Percentiles rank a stretch among this genome's conserved stretches.
phyloP scores from a whole-genome alignment of 2,113 vertebrate genomes.

The Panthera tigris region DNA sequence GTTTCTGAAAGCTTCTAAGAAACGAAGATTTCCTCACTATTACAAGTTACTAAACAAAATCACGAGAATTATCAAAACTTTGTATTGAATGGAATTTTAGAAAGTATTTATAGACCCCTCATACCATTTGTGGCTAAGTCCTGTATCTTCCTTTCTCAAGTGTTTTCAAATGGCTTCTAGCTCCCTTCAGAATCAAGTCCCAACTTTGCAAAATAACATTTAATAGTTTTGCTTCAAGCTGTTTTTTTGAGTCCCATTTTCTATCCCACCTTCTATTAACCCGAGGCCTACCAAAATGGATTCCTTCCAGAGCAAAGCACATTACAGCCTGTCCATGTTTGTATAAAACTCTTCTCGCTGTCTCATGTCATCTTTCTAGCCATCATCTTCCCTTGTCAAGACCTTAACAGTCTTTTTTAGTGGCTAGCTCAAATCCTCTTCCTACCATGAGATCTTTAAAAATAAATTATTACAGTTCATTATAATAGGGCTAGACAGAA shows the following conservation, averaged over 20 bases:
- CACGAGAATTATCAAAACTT: slow-evolving; percentile 32
- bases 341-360: not conserved
- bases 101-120: not conserved
- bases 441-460: slow-evolving; percentile 11
- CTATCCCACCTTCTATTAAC: not conserved
- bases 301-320: not conserved
- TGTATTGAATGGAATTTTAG: not conserved
- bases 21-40: slow-evolving; percentile 1
- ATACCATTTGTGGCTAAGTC: not conserved
- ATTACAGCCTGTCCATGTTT: not conserved
- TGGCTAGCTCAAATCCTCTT: not conserved
- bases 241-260: slow-evolving; percentile 8
- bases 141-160: not conserved
- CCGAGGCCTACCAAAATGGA: not conserved
- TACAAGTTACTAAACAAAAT: slow-evolving; percentile 30
- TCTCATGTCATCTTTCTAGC: slow-evolving; percentile 8
- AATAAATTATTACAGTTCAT: not conserved
- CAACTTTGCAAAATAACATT: slow-evolving; percentile 17
- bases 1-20: slow-evolving; percentile 38
- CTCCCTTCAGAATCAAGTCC: slow-evolving; percentile 11
- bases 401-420: slow-evolving; percentile 54
- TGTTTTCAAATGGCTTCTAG: slow-evolving; percentile 16
- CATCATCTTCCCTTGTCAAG: not conserved
- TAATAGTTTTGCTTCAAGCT: not conserved
- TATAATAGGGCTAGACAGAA: slow-evolving; percentile 12